Conservation (phyloP, 2,888 invertebrate species). For the Xestia ashworthii region DNA sequence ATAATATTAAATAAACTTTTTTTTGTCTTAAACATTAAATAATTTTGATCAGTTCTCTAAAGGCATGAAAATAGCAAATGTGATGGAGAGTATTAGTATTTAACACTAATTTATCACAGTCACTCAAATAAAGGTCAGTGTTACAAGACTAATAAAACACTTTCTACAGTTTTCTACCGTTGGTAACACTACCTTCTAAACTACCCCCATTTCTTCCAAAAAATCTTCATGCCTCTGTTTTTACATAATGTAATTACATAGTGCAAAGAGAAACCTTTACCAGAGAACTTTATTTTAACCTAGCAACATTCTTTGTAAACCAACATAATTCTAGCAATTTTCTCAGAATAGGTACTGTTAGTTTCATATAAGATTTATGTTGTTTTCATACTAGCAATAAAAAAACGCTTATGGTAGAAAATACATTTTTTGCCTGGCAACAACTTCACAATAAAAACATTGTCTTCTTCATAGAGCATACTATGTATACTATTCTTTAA, state of each 20-base stretch:
- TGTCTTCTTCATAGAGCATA: slow-evolving; percentile 78
- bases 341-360: neutral
- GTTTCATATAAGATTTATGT: neutral
- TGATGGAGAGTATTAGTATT: slow-evolving; percentile 37
- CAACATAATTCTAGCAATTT: slow-evolving; percentile 17
- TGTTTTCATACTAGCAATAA: slow-evolving; percentile 30
- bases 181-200: slow-evolving; percentile 39
- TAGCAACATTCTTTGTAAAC: slow-evolving; percentile 42
- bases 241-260: slow-evolving; percentile 34
- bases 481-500: slow-evolving; percentile 44
- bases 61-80: slow-evolving; percentile 27
- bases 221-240: slow-evolving; percentile 50
- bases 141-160: slow-evolving; percentile 51
- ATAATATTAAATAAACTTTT: too few relatives aligned
- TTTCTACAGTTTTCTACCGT: slow-evolving; percentile 56
- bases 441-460: slow-evolving; percentile 60
- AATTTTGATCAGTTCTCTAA: slow-evolving; percentile 45
- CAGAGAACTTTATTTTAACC: slow-evolving; percentile 24
- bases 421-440: slow-evolving; percentile 50
- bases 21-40: neutral
- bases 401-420: slow-evolving; percentile 16
- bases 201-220: slow-evolving; percentile 16
- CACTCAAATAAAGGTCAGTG: slow-evolving; percentile 28
- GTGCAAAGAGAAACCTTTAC: slow-evolving; percentile 56
- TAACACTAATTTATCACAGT: slow-evolving; percentile 41